Percentiles rank a stretch among this genome's conserved stretches.
These are phyloP conservation scores for Halisarca cf. caerulea DNA, from an alignment of 37 sponge, comb jelly and placozoan species.

Conservation along the genomic window DNA sequence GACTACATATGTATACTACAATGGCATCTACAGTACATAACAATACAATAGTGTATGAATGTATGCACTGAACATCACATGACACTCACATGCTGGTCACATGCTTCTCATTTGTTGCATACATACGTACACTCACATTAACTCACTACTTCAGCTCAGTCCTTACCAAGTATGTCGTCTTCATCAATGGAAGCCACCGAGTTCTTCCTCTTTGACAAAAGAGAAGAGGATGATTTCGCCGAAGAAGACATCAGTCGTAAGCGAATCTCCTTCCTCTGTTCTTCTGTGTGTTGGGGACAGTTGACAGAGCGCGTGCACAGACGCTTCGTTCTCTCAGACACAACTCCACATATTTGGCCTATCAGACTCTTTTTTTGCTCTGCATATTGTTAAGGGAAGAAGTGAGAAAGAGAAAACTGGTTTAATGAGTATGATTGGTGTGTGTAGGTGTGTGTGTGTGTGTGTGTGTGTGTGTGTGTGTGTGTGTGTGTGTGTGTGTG, in stretches of 20 bases:
- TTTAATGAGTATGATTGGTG: too few species aligned
- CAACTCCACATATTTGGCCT: constrained; percentile 69
- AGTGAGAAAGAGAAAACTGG: too few species aligned
- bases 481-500: too few species aligned
- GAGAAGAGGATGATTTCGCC: background rate
- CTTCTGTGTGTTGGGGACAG: constrained; percentile 86
- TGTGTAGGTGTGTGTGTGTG: too few species aligned
- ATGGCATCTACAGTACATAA: background rate
- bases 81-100: background rate
- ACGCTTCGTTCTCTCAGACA: constrained; percentile 74
- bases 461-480: too few species aligned
- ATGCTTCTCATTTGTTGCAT: background rate
- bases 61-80: background rate
- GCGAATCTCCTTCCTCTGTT: constrained; percentile 48
- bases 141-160: too few species aligned
- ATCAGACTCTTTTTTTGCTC: background rate
- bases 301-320: constrained; percentile 76
- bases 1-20: background rate
- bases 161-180: background rate
- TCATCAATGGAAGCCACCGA: background rate
- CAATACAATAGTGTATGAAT: background rate
- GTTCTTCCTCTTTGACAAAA: background rate
- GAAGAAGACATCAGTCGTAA: background rate
- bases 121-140: background rate
- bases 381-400: background rate